phyloP scores from a whole-genome alignment of 2,113 vertebrate genomes.

The Charina bottae region DNA sequence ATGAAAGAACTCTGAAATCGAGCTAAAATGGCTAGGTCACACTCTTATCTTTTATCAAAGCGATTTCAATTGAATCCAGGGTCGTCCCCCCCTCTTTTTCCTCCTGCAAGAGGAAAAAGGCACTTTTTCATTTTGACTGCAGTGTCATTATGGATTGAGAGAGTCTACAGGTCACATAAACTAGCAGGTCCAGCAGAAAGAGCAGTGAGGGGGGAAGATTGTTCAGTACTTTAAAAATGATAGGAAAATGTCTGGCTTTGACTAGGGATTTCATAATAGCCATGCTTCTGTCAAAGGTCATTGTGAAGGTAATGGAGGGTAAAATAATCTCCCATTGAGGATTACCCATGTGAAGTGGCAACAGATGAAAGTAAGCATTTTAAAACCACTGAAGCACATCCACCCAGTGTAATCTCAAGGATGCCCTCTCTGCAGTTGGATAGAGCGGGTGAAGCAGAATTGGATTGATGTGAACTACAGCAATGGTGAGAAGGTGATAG shows the following conservation, averaged over 20 bases:
- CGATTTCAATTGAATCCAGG: slow-evolving; percentile 63
- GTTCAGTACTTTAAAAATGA: slow-evolving; percentile 62
- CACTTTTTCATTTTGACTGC: slow-evolving; percentile 57
- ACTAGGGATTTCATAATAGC: slow-evolving; percentile 63
- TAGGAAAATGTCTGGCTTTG: slow-evolving; percentile 61
- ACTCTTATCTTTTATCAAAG: slow-evolving; percentile 53
- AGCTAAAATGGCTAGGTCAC: slow-evolving; percentile 63
- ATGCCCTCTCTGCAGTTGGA: slow-evolving; percentile 25
- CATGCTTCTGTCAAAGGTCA: slow-evolving; percentile 68
- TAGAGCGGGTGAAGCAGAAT: slow-evolving; percentile 22
- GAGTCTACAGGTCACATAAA: slow-evolving; percentile 61
- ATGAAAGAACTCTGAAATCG: slow-evolving; percentile 62
- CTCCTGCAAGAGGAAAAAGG: slow-evolving; percentile 17
- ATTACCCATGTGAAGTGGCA: slow-evolving; percentile 64
- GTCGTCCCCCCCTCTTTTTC: neutral
- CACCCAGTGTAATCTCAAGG: slow-evolving; percentile 49
- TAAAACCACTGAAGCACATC: slow-evolving; percentile 62
- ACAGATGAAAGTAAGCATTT: slow-evolving; percentile 61
- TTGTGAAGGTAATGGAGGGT: slow-evolving; percentile 73
- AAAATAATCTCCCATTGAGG: slow-evolving; percentile 67
- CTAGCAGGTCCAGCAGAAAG: slow-evolving; percentile 44
- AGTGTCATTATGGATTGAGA: slow-evolving; percentile 55
- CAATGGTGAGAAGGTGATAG: slow-evolving; percentile 31
- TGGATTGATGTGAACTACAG: slow-evolving; percentile 36
- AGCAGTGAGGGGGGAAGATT: slow-evolving; percentile 30